Evolutionary conservation across 2,113 vertebrate genomes (phyloP).

Genomic region (Scolopax mira): DNA sequence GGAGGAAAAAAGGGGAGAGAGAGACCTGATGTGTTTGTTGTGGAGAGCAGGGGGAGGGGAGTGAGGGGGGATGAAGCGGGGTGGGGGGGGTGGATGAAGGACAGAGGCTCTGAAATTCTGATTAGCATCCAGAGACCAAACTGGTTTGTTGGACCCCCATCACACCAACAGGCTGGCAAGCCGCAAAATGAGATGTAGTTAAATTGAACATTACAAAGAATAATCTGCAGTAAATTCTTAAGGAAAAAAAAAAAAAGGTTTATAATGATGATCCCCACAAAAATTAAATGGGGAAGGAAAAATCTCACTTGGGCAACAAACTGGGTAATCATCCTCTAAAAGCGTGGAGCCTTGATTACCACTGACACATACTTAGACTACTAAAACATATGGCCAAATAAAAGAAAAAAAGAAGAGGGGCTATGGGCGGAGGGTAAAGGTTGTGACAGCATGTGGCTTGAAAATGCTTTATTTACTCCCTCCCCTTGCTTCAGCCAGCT

Average conservation of each 20-base stretch:
- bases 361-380: slow-evolving; percentile 41
- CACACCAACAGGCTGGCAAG: background rate
- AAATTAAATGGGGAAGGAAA: background rate
- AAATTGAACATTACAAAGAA: background rate
- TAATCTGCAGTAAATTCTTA: background rate
- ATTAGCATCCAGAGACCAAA: slow-evolving; percentile 67
- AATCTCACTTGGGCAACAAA: background rate
- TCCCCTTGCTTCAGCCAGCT: background rate
- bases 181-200: background rate
- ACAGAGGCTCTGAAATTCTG: slow-evolving; percentile 65
- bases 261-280: background rate
- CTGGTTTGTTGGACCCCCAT: slow-evolving; percentile 37
- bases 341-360: background rate
- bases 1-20: slow-evolving; percentile 28
- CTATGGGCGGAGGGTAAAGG: background rate
- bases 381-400: slow-evolving; percentile 54
- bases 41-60: background rate
- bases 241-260: background rate
- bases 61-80: background rate
- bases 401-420: background rate
- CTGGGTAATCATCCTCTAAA: slow-evolving; percentile 25
- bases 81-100: background rate
- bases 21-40: background rate
- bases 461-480: slow-evolving; percentile 4
- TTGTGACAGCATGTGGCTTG: slow-evolving; percentile 10